A percentile compares a stretch with the other conserved stretches of the same genome.
phyloP scores from a whole-genome alignment of 2,888 invertebrate species.

The Blastobasis adustella region DNA sequence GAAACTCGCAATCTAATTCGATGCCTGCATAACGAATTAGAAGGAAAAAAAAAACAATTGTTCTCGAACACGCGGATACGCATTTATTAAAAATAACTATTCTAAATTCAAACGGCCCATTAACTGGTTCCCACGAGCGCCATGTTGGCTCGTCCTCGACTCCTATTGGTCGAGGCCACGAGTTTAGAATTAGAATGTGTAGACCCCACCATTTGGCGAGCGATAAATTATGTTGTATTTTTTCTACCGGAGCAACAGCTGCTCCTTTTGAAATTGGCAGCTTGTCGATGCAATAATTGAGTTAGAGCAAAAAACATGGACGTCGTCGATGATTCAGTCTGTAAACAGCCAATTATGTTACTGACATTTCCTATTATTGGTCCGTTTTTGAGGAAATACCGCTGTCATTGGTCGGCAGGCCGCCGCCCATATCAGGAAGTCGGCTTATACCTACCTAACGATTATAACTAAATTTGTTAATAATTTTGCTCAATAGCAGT shows the following conservation, averaged over 20 bases:
- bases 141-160: conserved; percentile 70
- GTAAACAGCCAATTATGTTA: conserved; percentile 16
- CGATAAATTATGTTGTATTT: conserved; percentile 65
- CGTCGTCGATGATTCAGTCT: conserved; percentile 5
- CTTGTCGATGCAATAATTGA: conserved; percentile 28
- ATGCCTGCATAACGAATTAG: conserved; percentile 7
- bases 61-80: conserved; percentile 43
- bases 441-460: no score
- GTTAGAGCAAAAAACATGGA: conserved; percentile 28
- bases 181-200: conserved; percentile 73
- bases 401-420: conserved; percentile 5
- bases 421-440: not conserved
- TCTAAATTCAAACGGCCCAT: conserved; percentile 73
- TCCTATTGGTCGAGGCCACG: conserved; percentile 68
- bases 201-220: conserved; percentile 73
- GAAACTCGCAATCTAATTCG: conserved; percentile 4
- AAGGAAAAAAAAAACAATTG: conserved; percentile 52
- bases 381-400: conserved; percentile 2
- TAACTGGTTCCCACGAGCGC: conserved; percentile 74
- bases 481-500: not conserved
- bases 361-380: conserved; percentile 9
- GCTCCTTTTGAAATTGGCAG: conserved; percentile 23
- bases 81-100: conserved; percentile 69
- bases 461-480: not conserved
- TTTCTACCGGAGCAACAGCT: conserved; percentile 61